Conservation (phyloP, 2,888 invertebrate genomes). For the Phaedon cochleariae region DNA sequence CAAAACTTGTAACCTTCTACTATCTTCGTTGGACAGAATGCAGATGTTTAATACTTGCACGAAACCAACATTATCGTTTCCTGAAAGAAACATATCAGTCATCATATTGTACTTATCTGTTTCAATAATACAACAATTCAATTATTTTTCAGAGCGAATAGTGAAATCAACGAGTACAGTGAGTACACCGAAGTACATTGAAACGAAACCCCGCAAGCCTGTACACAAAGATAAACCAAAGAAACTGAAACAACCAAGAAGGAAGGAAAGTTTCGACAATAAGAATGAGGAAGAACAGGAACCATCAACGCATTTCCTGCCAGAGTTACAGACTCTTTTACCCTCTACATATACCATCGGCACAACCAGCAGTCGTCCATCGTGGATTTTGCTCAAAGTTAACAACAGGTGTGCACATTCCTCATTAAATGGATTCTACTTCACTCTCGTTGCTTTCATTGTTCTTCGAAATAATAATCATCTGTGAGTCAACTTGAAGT, state of each 20-base stretch:
- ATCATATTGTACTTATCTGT: no score
- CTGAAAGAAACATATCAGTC: no score
- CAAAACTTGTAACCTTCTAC: no score
- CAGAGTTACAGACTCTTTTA: constrained; percentile 46
- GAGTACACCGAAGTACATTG: constrained; percentile 56
- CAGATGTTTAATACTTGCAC: no score
- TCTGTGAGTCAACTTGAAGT: constrained; percentile 19
- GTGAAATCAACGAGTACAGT: constrained; percentile 60
- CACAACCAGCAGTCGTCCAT: constrained; percentile 54
- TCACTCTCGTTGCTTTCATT: constrained; percentile 37
- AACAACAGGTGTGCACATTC: constrained; percentile 44
- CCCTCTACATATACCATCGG: constrained; percentile 51
- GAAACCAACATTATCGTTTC: no score
- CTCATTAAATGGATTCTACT: constrained; percentile 41
- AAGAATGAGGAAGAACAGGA: constrained; percentile 53
- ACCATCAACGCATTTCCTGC: constrained; percentile 51
- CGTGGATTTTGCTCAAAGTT: constrained; percentile 53
- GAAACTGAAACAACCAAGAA: constrained; percentile 55
- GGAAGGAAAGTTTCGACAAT: constrained; percentile 51
- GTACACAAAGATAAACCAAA: constrained; percentile 57
- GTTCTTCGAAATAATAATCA: constrained; percentile 30
- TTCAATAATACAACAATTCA: no score
- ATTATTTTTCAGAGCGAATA: constrained; percentile 53
- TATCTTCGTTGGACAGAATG: no score
- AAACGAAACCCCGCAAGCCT: constrained; percentile 58